A percentile compares a stretch with the other conserved stretches of the same genome.
Conservation (phyloP, 2,797 vertebrate genomes). For the Octomys mimax region DNA sequence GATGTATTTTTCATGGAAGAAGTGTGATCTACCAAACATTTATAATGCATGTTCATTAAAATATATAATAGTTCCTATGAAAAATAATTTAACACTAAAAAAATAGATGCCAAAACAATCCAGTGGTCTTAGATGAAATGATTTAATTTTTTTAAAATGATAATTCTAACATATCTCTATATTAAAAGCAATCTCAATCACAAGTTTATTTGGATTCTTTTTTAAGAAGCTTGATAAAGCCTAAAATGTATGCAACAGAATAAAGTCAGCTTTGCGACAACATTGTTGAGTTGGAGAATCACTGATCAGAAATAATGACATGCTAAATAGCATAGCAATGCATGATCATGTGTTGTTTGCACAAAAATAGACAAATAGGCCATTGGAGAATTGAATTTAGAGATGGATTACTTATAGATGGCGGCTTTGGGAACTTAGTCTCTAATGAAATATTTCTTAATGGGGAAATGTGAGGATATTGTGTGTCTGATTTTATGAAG, state of each 20-base stretch:
- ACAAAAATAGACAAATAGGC: background rate
- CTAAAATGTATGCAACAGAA: slow-evolving; percentile 20
- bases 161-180: background rate
- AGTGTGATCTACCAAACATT: background rate
- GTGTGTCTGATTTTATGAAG: background rate
- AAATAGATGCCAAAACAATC: background rate
- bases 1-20: background rate
- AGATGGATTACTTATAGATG: background rate
- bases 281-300: background rate
- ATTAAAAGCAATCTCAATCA: background rate
- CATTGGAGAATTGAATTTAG: background rate
- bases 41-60: background rate
- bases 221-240: background rate
- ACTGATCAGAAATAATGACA: background rate
- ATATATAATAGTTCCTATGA: background rate
- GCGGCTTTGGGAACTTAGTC: background rate
- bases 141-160: background rate
- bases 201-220: background rate
- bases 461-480: slow-evolving; percentile 2
- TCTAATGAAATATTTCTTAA: background rate
- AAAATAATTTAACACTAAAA: background rate
- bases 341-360: background rate
- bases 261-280: slow-evolving; percentile 16
- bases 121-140: background rate
- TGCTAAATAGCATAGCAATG: background rate